phyloP scores from a whole-genome alignment of 1,140 invertebrate genomes.

The Nilaparvata lugens region DNA sequence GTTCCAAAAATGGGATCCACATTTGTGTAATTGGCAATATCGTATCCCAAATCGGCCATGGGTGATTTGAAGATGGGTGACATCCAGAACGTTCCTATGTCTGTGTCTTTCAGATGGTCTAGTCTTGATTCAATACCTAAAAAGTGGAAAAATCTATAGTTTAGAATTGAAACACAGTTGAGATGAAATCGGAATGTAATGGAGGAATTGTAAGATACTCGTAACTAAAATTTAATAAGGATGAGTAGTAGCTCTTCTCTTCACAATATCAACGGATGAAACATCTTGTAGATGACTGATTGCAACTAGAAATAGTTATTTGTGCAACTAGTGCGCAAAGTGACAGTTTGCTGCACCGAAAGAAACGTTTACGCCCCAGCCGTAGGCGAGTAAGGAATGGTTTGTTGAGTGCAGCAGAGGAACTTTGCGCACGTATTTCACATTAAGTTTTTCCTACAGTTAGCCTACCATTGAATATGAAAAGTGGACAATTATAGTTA shows the following conservation, averaged over 20 bases:
- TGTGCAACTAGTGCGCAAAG: no score
- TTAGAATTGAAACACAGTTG: not conserved
- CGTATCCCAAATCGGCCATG: slow-evolving; percentile 59
- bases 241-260: not conserved
- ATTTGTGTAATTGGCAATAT: slow-evolving; percentile 37
- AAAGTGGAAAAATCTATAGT: not conserved
- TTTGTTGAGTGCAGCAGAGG: no score
- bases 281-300: no score
- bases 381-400: no score
- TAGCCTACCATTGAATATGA: no score
- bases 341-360: no score
- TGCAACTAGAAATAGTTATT: no score
- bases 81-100: slow-evolving; percentile 58
- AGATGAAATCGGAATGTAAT: not conserved
- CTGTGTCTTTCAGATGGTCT: slow-evolving; percentile 50
- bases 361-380: no score
- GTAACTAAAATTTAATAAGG: not conserved
- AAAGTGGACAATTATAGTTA: no score
- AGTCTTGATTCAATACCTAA: slow-evolving; percentile 48
- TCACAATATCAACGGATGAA: not conserved
- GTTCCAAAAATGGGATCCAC: slow-evolving; percentile 41
- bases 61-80: slow-evolving; percentile 60
- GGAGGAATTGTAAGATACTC: not conserved
- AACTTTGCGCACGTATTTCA: no score
- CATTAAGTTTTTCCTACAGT: no score